phyloP scores from a whole-genome alignment of 2,113 vertebrate genomes.

The Etia nguti region DNA sequence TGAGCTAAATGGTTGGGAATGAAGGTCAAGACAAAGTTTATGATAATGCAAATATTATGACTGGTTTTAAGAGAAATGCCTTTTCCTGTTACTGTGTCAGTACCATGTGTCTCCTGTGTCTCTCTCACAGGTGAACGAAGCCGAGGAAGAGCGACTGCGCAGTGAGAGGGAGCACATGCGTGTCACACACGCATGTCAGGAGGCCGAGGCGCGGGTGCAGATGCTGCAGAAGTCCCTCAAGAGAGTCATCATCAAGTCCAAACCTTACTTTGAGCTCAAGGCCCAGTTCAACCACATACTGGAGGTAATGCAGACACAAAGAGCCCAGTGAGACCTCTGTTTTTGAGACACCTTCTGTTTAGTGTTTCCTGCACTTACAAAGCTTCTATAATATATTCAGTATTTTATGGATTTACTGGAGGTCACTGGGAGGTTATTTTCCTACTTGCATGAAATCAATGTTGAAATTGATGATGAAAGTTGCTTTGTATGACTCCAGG shows the following conservation, averaged over 20 bases:
- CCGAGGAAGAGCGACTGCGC: slow-evolving; percentile 87
- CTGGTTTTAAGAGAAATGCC: neutral
- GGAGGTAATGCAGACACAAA: slow-evolving; percentile 72
- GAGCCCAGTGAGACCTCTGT: neutral
- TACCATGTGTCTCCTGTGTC: rapidly evolving
- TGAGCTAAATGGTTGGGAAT: neutral
- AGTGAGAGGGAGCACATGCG: slow-evolving; percentile 90
- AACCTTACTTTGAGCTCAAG: slow-evolving; percentile 93
- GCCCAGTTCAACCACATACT: slow-evolving; percentile 91
- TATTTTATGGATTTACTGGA: neutral
- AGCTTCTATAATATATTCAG: neutral
- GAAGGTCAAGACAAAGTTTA: neutral
- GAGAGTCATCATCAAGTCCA: slow-evolving; percentile 87
- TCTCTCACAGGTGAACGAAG: slow-evolving; percentile 84
- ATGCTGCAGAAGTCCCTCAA: slow-evolving; percentile 87
- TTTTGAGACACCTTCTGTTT: neutral
- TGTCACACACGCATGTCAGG: slow-evolving; percentile 86
- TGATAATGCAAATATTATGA: too few relatives aligned
- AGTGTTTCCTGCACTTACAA: neutral
- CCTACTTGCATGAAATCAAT: neutral
- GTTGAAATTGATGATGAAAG: neutral
- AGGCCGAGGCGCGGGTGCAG: slow-evolving; percentile 88
- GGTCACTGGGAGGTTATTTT: neutral
- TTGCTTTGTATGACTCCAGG: slow-evolving; percentile 67
- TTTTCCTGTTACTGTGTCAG: neutral